phyloP scores from a whole-genome alignment of 2,113 vertebrate species.

The Aldabrachelys gigantea region DNA sequence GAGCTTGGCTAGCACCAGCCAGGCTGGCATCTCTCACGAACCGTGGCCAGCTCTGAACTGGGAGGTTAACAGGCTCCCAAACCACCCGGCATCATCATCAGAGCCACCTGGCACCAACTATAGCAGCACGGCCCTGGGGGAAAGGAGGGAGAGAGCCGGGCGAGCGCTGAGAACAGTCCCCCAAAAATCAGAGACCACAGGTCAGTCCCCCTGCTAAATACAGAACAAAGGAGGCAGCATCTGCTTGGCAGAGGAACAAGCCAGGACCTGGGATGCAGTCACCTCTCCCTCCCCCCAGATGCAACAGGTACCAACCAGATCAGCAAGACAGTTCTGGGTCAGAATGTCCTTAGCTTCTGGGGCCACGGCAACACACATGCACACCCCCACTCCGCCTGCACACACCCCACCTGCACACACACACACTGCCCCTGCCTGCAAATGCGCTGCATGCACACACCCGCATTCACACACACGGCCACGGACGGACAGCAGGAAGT shows the following conservation, averaged over 20 bases:
- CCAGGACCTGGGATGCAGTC: neutral
- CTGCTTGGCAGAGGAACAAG: neutral
- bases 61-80: neutral
- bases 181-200: neutral
- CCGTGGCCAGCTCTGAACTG: too few species aligned
- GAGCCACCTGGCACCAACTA: neutral
- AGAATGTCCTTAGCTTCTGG: neutral
- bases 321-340: neutral
- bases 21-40: too few species aligned
- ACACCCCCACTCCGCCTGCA: neutral
- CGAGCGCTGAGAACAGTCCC: neutral
- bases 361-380: neutral
- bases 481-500: neutral
- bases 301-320: neutral
- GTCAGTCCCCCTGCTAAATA: neutral
- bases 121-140: neutral
- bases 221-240: neutral
- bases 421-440: too few species aligned
- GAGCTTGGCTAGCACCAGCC: too few species aligned
- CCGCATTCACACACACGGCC: rapidly evolving
- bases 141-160: neutral
- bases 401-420: neutral
- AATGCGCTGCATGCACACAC: neutral
- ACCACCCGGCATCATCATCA: neutral
- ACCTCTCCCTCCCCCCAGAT: neutral